Base-by-base conservation (phyloP, 1,140 invertebrate genomes). In the Olivierus martensii region DNA sequence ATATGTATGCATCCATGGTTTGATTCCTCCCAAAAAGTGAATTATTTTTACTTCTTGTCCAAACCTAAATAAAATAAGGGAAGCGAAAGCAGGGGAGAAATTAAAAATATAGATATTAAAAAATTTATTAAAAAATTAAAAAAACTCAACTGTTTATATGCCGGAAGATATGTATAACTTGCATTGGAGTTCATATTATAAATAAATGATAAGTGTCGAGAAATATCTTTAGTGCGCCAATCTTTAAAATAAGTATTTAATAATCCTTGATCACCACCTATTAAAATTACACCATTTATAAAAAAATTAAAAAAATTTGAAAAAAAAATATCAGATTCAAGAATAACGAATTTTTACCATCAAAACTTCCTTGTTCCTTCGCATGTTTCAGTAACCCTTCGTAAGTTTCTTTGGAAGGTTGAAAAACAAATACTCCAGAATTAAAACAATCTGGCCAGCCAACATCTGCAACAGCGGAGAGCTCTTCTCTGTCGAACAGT, bases 141-240 rank as follows among this genome's bases (percentile, higher is more conserved):
- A 38, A 15, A 28, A 75, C 79, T 80, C 73, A n/a, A 98, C 93
- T 92, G 82, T 81, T 92, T 94, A 66, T 92, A 88, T 28, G 96
- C 96, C 21, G 96, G 94, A 62, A 93, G 74, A 71, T 99, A 99
- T 17, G 90, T 91, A 67, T 99, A 99, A 61, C 86, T 84, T 18
- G 90, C 86, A 49, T 87, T 87, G 7, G 91, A 89, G 56, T 87
- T 89, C 72, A 98, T 89, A 67, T 99, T 99, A 72, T 97, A 99
- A 46, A 93, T 79, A 68, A 99, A 99, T 7, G 96, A 92, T 55
- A 99, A 75, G 72, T 94, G 91, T 69, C 84, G 88, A 39, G 74
- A 79, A 56, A 92, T 93, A 66, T 96, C 92, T 59, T 82, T 81
- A 49, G 79, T 81, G 1, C 89, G 79, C 95, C 95, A 97, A 63